These are phyloP conservation scores for Oncorhynchus clarkii DNA, from an alignment of 2,113 vertebrate genomes.

Conservation along the genomic window DNA sequence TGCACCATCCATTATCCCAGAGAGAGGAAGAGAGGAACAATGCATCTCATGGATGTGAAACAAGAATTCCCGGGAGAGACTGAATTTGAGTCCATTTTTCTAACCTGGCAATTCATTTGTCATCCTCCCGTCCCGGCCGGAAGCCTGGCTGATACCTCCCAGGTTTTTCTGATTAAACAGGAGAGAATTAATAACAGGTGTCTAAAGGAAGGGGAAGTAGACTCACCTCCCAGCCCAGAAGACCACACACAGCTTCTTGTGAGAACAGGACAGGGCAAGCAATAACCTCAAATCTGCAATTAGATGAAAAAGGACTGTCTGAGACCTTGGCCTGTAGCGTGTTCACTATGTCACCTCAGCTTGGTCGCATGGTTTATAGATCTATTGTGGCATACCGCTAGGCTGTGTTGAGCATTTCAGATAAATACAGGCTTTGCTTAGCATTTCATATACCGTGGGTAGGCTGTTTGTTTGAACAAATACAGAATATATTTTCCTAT, in stretches of 20 bases:
- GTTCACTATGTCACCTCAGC: constrained; percentile 50
- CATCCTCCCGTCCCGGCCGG: constrained; percentile 47
- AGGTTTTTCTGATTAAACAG: constrained; percentile 64
- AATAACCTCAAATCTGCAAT: constrained; percentile 51
- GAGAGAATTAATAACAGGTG: constrained; percentile 73
- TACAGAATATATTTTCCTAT: too few species aligned
- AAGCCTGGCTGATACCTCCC: constrained; percentile 54
- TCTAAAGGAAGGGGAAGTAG: constrained; percentile 38
- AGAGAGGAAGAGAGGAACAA: constrained; percentile 48
- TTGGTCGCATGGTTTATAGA: constrained; percentile 16
- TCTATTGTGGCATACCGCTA: background rate
- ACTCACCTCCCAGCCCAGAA: constrained; percentile 27
- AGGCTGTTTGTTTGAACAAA: too few species aligned
- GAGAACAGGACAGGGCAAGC: constrained; percentile 33
- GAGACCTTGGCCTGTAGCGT: constrained; percentile 51
- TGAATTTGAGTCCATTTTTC: constrained; percentile 64
- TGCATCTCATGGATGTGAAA: constrained; percentile 51
- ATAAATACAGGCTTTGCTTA: too few species aligned
- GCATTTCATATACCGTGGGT: too few species aligned
- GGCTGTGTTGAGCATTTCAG: constrained; percentile 10
- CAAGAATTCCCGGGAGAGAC: constrained; percentile 61
- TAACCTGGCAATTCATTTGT: constrained; percentile 66
- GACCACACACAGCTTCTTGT: constrained; percentile 18
- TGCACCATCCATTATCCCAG: constrained; percentile 64
- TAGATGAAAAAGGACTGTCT: constrained; percentile 34